Base-by-base conservation (phyloP, 2,797 vertebrate genomes). In the Danio albolineatus region DNA sequence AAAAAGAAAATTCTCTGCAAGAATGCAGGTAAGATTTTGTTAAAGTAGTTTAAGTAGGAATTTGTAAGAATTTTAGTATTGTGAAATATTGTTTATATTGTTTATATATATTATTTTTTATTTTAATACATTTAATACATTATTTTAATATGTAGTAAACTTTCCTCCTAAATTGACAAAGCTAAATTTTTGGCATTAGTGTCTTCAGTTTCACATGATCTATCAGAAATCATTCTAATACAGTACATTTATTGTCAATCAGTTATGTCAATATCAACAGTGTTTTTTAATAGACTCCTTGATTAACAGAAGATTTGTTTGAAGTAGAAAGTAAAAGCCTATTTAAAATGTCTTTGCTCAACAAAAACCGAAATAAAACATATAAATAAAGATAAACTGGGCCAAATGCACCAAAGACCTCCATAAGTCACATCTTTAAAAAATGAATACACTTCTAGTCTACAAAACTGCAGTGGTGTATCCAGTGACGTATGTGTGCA, bases 401-500 rank as follows among this genome's bases (percentile, higher is more conserved):
- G 4, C 6, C 21, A 7, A 38, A 60, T 8, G 13, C 57, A 14
- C 21, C 13, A 28, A 28, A 28, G 28, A 28, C 28, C 28, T 49
- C 12, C 65, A n/a, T 67, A 19, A 16, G 8, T 67, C 21, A 28
- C 16, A 67, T 28, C 28, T 28, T 28, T 28, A 28, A 28, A 28
- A 28, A 28, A 28, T 1, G 51, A 46, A 65, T 39, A 66, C n/a
- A 84, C 62, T 78, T 75, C 67, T 21, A 74, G 70, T 84, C 64
- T 75, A 41, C 54, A 7, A 44, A 19, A 28, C 78, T 82, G 76
- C 71, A 54, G 72, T 43, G 43, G 59, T 16, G 54, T 62, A 65
- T 17, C 81, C 54, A 60, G 76, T 84, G 86, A 85, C 69, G 71
- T 83, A 69, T 78, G 65, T 80, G 79, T 83, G 78, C 64, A 76